Conservation (phyloP, 2,797 vertebrate genomes). For the Dendrocincla fuliginosa region DNA sequence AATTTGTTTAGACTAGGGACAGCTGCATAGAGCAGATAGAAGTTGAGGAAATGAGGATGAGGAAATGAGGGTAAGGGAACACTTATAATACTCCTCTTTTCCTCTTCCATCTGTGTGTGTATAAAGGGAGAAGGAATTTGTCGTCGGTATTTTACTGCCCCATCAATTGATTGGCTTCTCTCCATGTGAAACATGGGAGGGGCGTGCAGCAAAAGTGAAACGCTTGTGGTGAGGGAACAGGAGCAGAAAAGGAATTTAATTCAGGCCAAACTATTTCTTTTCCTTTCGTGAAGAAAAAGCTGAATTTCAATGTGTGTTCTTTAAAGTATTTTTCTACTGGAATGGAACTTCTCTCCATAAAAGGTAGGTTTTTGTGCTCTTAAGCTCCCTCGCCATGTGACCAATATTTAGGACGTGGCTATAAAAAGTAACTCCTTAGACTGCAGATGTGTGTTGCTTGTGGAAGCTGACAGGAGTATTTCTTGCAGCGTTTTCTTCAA, state of each 20-base stretch:
- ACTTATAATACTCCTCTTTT: not conserved
- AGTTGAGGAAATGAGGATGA: conserved; percentile 1
- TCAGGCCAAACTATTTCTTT: not conserved
- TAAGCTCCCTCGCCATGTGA: not conserved
- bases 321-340: not conserved
- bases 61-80: not conserved
- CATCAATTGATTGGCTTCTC: not conserved
- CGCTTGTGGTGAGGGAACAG: not conserved
- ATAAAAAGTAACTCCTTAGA: not conserved
- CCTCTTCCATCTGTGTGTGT: not conserved
- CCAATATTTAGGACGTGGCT: not conserved
- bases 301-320: not conserved
- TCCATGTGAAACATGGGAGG: conserved; percentile 36
- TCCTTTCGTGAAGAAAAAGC: not conserved
- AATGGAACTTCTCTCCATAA: conserved; percentile 70
- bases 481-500: not conserved
- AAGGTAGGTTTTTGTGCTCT: conserved; percentile 53
- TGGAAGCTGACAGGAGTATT: not conserved
- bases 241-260: not conserved
- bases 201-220: not conserved
- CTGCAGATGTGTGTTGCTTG: not conserved
- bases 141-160: not conserved
- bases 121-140: not conserved
- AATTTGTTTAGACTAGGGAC: not conserved
- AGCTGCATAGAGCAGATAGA: conserved; percentile 21